Evolutionary conservation across 2,113 vertebrate species (phyloP).

Genomic region (Eurypyga helias): DNA sequence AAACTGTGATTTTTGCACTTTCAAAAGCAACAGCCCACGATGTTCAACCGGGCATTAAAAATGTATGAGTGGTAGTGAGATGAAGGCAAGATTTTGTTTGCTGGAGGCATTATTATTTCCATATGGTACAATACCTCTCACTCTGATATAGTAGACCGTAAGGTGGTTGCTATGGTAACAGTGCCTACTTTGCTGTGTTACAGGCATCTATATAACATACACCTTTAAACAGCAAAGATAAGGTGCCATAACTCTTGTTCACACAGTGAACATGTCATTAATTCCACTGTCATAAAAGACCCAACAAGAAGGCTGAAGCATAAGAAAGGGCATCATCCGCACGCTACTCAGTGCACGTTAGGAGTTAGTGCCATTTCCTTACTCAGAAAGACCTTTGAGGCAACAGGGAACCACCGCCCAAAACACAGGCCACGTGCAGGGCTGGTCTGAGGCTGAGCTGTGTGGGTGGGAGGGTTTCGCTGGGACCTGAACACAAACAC

Average conservation of each 20-base stretch:
- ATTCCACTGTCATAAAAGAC: not conserved
- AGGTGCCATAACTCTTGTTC: not conserved
- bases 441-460: not conserved
- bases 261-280: not conserved
- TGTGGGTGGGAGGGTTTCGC: not conserved
- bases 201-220: not conserved
- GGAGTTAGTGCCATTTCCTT: not conserved
- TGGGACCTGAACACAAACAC: not conserved
- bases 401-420: not conserved
- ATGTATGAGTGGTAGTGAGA: not conserved
- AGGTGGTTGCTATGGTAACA: not conserved
- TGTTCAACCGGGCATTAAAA: not conserved
- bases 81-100: not conserved
- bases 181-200: not conserved
- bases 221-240: not conserved
- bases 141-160: not conserved
- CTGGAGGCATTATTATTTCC: not conserved
- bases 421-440: not conserved
- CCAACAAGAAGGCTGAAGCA: not conserved
- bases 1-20: conserved; percentile 46
- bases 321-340: not conserved
- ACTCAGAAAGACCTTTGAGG: not conserved
- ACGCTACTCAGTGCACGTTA: not conserved
- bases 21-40: not conserved
- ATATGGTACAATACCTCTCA: not conserved